Evolutionary conservation across 2,888 invertebrate genomes (phyloP), one percentile per base, ranked within the genome.

Genomic region (Megamerina dolium): DNA sequence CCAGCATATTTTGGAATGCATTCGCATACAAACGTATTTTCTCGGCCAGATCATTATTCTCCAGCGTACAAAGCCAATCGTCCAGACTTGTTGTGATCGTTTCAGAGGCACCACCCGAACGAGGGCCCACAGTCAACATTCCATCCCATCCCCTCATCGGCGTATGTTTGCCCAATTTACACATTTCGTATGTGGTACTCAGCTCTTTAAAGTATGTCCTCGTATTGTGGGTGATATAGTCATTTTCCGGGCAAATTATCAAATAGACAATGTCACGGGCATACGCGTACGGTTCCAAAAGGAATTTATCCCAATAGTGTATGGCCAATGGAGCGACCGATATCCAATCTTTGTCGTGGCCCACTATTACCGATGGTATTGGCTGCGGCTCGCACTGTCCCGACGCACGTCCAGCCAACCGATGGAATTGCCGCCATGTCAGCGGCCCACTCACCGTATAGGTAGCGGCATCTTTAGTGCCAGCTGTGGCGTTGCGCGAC

Each of bases 401-500:
- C 43, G 92, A 90, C 42, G 92, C 93, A 65, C 94, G 78, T 8
- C 94, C 95, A 30, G 95, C 94, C 48, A 96, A 77, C 46, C 92
- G 81, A 76, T 95, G 96, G 74, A 99, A 96, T 70, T 96, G 93
- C 41, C 95, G 80, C 97, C 97, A 99, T 2, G 97, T 99, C 12
- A 99, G 80, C 21, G 97, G 97, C 1, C 99, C 99, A 52, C 90
- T 86, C 31, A 99, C 92, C 1, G 85, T 86, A 57, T 87, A 83
- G 2, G 86, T 87, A 41, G 93, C 90, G n/a, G n/a, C n/a, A 70
- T 96, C 95, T 88, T 95, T 95, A 73, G 92, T 80, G 54, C 90
- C 79, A 2, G 61, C 60, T n/a, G n/a, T n/a, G 3, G 54, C 64
- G 33, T 83, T 82, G 34, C 86, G 84, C 54, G 88, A 86, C 58